These are phyloP conservation scores for Caenorhabditis inopinata DNA, from an alignment of 1,140 invertebrate species.

Conservation along the genomic window DNA sequence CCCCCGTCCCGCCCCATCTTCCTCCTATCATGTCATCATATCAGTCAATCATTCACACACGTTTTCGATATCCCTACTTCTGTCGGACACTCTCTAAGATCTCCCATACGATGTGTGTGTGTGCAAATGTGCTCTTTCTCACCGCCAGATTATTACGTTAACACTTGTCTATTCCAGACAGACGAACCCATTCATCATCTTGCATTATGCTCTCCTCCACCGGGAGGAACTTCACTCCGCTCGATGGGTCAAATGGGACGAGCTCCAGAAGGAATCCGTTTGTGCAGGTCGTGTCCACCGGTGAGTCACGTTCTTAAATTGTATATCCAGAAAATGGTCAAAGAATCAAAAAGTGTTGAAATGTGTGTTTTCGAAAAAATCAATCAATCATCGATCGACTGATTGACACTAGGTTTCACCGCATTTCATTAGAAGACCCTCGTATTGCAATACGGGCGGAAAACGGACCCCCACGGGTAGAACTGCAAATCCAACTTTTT, in stretches of 20 bases:
- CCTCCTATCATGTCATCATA: neutral
- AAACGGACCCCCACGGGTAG: too few species aligned
- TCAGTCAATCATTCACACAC: constrained; percentile 34
- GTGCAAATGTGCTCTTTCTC: neutral
- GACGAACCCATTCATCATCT: neutral
- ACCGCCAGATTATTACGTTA: constrained; percentile 7
- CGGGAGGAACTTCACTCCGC: neutral
- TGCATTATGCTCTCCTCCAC: constrained; percentile 1
- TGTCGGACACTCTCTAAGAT: too few species aligned
- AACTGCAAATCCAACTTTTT: too few species aligned
- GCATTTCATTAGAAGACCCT: too few species aligned
- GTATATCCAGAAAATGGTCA: too few species aligned
- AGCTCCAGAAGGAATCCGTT: constrained; percentile 8
- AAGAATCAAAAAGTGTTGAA: too few species aligned
- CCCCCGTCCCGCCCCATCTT: neutral
- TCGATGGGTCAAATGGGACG: constrained; percentile 6
- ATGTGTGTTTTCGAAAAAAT: too few species aligned
- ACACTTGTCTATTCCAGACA: neutral
- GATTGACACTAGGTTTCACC: too few species aligned
- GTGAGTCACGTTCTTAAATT: neutral
- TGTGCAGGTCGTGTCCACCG: constrained; percentile 2
- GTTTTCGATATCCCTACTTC: neutral
- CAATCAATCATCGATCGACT: too few species aligned
- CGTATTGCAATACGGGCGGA: too few species aligned
- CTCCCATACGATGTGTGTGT: too few species aligned